Conservation (phyloP, 2,113 vertebrate genomes). For the Pedionomus torquatus region DNA sequence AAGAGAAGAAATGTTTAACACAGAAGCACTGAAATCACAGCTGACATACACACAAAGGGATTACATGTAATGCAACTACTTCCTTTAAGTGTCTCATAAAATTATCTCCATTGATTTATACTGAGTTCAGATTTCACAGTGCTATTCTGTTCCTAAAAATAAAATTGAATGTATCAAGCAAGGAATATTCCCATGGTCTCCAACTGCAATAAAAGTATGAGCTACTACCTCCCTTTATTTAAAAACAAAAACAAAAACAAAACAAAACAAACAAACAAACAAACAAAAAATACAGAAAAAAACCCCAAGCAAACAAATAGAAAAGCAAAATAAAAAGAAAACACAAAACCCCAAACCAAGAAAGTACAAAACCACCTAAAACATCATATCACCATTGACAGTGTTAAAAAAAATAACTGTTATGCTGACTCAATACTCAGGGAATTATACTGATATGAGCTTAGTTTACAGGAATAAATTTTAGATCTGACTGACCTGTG, state of each 20-base stretch:
- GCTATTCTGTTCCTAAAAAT: background rate
- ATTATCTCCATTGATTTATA: background rate
- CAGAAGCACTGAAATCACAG: background rate
- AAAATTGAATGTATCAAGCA: background rate
- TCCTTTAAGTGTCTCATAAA: background rate
- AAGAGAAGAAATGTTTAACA: background rate
- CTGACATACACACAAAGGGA: background rate
- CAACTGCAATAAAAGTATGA: background rate
- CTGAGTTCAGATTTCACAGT: background rate
- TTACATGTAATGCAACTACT: background rate
- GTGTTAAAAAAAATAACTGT: background rate
- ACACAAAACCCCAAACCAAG: background rate
- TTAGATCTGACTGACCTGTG: background rate
- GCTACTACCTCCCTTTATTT: background rate
- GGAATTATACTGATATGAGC: background rate
- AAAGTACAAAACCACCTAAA: background rate
- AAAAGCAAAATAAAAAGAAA: background rate
- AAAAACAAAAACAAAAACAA: accelerated
- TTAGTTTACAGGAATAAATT: background rate
- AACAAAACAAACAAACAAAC: background rate
- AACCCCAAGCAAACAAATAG: background rate
- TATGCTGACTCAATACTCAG: background rate
- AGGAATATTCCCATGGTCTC: background rate
- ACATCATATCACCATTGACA: background rate
- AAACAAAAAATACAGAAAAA: background rate